phyloP scores from a whole-genome alignment of 2,888 invertebrate genomes.

The Apoderus coryli region DNA sequence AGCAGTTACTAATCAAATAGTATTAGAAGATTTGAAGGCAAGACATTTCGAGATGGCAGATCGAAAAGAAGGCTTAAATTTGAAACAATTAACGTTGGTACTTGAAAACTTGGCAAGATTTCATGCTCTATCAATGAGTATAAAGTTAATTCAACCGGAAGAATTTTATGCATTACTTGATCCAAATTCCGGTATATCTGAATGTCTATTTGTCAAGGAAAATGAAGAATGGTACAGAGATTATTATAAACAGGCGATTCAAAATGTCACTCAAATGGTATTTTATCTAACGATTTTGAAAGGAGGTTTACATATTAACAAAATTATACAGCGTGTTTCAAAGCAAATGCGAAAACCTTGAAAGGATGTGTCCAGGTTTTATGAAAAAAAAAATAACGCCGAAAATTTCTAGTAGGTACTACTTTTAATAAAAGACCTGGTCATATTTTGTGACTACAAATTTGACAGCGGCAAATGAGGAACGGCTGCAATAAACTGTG shows the following conservation, averaged over 20 bases:
- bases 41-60: conserved; percentile 50
- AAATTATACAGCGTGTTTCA: no score
- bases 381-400: no score
- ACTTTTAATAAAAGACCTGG: no score
- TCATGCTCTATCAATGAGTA: conserved; percentile 48
- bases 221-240: conserved; percentile 54
- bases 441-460: no score
- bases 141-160: conserved; percentile 40
- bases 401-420: no score
- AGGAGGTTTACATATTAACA: no score
- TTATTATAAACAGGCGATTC: conserved; percentile 48
- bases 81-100: conserved; percentile 44
- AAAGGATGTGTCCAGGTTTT: no score
- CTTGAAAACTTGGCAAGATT: conserved; percentile 46
- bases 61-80: conserved; percentile 42
- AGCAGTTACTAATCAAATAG: conserved; percentile 39
- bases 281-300: no score
- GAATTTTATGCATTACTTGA: conserved; percentile 39
- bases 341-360: no score
- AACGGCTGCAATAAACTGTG: no score
- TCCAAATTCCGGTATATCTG: conserved; percentile 35
- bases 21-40: conserved; percentile 44
- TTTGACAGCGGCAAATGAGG: no score
- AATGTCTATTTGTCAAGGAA: conserved; percentile 47
- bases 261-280: conserved; percentile 52